Percentiles rank a stretch among this genome's conserved stretches.
Conservation (phyloP, 1,140 invertebrate genomes). For the Dreissena polymorpha region DNA sequence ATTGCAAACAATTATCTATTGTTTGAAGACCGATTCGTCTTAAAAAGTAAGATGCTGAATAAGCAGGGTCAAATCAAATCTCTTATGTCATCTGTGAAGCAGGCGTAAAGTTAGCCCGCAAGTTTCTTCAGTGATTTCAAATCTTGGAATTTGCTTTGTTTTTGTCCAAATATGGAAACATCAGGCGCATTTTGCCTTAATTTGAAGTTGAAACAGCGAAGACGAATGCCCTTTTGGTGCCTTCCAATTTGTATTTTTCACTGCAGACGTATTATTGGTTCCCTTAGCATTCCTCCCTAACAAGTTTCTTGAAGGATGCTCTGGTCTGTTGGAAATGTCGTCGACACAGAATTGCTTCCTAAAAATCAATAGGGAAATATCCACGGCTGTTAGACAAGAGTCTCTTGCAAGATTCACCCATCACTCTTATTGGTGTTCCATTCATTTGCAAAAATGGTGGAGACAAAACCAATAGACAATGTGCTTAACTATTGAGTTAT, state of each 20-base stretch:
- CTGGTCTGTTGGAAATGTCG: conserved; percentile 36
- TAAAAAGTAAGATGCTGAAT: no score
- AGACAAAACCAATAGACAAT: conserved; percentile 30
- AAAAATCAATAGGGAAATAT: conserved; percentile 54
- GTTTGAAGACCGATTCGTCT: no score
- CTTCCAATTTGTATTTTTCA: background rate
- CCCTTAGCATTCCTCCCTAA: conserved; percentile 40
- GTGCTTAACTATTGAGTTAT: conserved; percentile 14
- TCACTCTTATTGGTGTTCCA: conserved; percentile 50
- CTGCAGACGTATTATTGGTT: conserved; percentile 43
- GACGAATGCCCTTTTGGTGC: background rate
- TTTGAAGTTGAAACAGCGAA: background rate
- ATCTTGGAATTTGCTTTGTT: no score
- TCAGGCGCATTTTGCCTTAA: background rate
- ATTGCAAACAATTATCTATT: no score
- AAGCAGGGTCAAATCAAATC: no score
- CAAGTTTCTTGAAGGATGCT: conserved; percentile 53
- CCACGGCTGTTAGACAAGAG: conserved; percentile 31
- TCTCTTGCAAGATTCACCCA: conserved; percentile 33
- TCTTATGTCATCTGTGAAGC: no score
- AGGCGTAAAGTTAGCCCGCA: no score
- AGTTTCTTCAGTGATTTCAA: no score
- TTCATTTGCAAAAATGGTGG: conserved; percentile 52
- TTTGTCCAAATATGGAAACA: background rate
- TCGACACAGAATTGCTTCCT: conserved; percentile 47